Base-by-base conservation (phyloP, 2,888 invertebrate genomes). In the Pyrgus malvae region DNA sequence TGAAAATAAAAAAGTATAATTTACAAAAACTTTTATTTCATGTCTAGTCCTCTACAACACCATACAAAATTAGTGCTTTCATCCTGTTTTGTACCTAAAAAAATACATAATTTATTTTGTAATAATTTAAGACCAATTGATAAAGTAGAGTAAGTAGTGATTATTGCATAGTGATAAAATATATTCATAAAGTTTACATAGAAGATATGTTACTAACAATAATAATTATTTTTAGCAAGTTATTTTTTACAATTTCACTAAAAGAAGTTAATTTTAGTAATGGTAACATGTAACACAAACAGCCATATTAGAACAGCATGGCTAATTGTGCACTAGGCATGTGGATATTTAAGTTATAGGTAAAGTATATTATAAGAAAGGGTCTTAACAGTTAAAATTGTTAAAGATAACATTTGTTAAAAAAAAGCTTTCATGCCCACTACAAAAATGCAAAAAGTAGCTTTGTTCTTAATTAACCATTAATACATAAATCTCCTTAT, bases 11-110 rank as follows among this genome's bases (percentile, higher is more conserved):
- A 23, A 29, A 48, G 45, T 62, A 61, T 12, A 68, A 72, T 69
- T 63, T 66, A 67, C 64, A 71, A 73, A 76, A 75, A 69, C 53
- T 56, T 81, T 79, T 79, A 80, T 79, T 80, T 72, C 68, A 73
- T 79, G 62, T 69, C 68, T 69, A 73, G 66, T 76, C 75, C 74
- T 79, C 74, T 79, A 80, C 67, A 75, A 72, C 77, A 71, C 73
- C 78, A 74, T 75, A 82, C 74, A 82, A 82, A 77, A 77, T 75
- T 70, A 81, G 72, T 74, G 69, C 69, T 64, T 74, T 71, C 63
- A 66, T 67, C 67, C 74, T 73, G 75, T 72, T 74, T 75, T 76
- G 76, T 76, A 78, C 76, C 74, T 78, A 78, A 78, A 81, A 72
- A 76, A 69, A 71, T 69, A 67, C 66, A 69, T 64, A 67, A 67